Conservation (phyloP, 1,140 invertebrate genomes). For the Cyclina sinensis region DNA sequence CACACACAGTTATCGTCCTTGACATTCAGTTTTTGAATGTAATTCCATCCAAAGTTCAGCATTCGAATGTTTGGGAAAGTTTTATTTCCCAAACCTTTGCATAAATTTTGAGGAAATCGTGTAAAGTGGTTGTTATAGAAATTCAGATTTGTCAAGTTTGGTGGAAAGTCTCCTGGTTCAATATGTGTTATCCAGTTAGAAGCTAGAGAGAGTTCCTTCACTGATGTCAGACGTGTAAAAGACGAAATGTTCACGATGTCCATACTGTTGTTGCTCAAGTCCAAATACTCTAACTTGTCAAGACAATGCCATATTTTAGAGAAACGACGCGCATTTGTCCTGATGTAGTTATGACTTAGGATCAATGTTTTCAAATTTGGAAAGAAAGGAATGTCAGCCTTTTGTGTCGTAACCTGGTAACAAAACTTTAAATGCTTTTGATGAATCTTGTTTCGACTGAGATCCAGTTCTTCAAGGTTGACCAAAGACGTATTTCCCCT, state of each 20-base stretch:
- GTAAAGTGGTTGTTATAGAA: background rate
- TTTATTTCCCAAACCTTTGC: background rate
- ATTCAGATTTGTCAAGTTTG: background rate
- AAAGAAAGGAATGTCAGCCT: background rate
- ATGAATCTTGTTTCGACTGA: background rate
- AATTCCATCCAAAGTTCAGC: background rate
- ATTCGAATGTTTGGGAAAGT: background rate
- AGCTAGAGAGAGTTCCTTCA: background rate
- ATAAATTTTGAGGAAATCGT: background rate
- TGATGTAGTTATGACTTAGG: background rate
- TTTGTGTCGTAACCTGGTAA: background rate
- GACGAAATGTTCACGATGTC: background rate
- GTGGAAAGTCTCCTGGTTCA: background rate
- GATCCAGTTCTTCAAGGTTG: background rate
- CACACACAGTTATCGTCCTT: background rate
- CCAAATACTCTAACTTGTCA: background rate
- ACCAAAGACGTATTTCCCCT: background rate
- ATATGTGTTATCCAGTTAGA: conserved; percentile 28
- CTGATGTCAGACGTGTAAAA: background rate
- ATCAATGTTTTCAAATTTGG: background rate
- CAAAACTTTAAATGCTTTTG: background rate
- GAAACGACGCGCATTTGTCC: background rate
- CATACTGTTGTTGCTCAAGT: background rate
- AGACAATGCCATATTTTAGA: background rate
- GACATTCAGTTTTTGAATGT: background rate